Evolutionary conservation across 2,113 vertebrate species (phyloP).

Genomic region (Antechinus flavipes): DNA sequence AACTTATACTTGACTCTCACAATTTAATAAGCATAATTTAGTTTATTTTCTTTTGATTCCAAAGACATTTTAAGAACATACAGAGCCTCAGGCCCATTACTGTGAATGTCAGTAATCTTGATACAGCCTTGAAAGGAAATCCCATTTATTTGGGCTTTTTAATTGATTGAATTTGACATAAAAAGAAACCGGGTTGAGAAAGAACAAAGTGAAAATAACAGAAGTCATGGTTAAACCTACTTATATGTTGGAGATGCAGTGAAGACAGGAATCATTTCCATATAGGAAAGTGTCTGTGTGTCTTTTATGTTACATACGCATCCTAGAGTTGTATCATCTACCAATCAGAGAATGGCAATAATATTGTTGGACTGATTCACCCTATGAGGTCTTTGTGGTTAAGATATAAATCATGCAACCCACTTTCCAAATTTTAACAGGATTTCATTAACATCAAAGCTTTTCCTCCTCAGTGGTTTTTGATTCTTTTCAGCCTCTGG

Average conservation of each 20-base stretch:
- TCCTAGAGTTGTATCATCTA: slow-evolving; percentile 12
- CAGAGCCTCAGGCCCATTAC: not conserved
- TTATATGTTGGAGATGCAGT: slow-evolving; percentile 14
- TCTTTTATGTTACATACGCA: not conserved
- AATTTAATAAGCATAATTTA: not conserved
- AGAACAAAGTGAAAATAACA: not conserved
- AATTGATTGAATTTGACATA: slow-evolving; percentile 26
- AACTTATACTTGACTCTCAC: not conserved
- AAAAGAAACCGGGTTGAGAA: not conserved
- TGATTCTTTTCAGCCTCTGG: slow-evolving; percentile 82
- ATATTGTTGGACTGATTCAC: slow-evolving; percentile 69
- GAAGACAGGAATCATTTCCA: slow-evolving; percentile 4
- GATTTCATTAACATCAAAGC: slow-evolving; percentile 83
- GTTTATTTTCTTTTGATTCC: not conserved
- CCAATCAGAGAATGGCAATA: slow-evolving; percentile 61
- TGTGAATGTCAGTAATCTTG: not conserved
- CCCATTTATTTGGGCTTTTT: slow-evolving; percentile 44
- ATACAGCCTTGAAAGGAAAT: not conserved
- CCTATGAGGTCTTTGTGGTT: slow-evolving; percentile 75
- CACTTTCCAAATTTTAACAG: slow-evolving; percentile 79
- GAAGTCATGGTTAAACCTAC: not conserved
- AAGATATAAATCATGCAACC: slow-evolving; percentile 76
- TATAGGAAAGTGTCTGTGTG: not conserved
- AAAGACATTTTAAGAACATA: not conserved
- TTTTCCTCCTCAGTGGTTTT: slow-evolving; percentile 75